These are phyloP conservation scores for Turritopsis dohrnii DNA, from an alignment of 30 jellyfish, hydroid and myxozoan genomes.

Conservation along the genomic window DNA sequence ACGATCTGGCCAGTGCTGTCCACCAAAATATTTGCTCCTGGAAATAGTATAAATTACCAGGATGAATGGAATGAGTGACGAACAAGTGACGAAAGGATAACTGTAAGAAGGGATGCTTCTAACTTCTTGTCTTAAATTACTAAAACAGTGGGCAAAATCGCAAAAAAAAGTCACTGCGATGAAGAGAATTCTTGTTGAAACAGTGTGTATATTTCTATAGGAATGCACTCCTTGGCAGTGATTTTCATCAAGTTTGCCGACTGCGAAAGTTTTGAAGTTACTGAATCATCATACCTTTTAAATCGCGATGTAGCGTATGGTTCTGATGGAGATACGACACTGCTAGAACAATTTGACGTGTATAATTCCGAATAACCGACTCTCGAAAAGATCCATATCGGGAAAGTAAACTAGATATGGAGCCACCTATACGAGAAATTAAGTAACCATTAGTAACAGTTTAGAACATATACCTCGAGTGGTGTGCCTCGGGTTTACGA, in stretches of 20 bases:
- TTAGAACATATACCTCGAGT: not conserved
- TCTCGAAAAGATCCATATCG: constrained; percentile 80
- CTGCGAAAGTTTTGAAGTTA: too few species aligned
- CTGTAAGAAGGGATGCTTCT: not conserved
- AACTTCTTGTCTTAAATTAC: too few species aligned
- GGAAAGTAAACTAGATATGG: constrained; percentile 62
- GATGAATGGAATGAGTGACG: too few species aligned
- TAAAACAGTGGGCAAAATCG: too few species aligned
- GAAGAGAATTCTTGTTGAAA: too few species aligned
- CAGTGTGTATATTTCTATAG: too few species aligned
- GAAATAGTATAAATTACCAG: too few species aligned
- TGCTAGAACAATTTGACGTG: constrained; percentile 73
- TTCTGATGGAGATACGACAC: constrained; percentile 69
- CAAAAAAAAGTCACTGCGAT: too few species aligned
- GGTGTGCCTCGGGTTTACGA: not conserved
- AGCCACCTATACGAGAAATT: constrained; percentile 63
- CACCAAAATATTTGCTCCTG: constrained; percentile 77
- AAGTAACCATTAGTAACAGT: not conserved
- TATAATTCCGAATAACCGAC: constrained; percentile 57
- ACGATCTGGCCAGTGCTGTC: constrained; percentile 95
- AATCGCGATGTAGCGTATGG: constrained; percentile 85
- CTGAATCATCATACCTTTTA: too few species aligned
- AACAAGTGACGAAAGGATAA: too few species aligned
- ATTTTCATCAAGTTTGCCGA: too few species aligned
- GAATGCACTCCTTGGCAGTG: too few species aligned